Percentiles rank a stretch among this genome's conserved stretches.
These are phyloP conservation scores for Orestias chungarensis DNA, from an alignment of 2,797 vertebrate species.

Conservation along the genomic window DNA sequence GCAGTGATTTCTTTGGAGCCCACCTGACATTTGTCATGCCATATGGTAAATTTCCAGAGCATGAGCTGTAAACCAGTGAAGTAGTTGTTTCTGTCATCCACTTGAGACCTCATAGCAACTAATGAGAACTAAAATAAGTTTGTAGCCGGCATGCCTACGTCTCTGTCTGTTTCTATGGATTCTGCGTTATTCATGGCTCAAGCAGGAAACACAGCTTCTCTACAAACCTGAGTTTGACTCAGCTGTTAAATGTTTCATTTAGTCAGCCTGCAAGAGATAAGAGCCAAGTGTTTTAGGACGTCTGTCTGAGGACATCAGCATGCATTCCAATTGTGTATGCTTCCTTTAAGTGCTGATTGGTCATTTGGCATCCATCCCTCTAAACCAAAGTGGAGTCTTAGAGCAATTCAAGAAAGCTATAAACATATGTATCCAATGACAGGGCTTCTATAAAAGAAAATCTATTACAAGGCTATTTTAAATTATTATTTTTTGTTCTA, in stretches of 20 bases:
- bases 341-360: conserved; percentile 67
- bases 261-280: conserved; percentile 77
- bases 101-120: conserved; percentile 33
- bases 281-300: conserved; percentile 64
- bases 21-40: conserved; percentile 52
- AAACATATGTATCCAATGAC: conserved; percentile 55
- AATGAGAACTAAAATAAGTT: conserved; percentile 20
- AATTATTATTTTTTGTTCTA: conserved; percentile 17
- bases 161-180: conserved; percentile 20
- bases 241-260: conserved; percentile 79
- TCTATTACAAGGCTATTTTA: conserved; percentile 42
- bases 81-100: conserved; percentile 27
- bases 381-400: conserved; percentile 65
- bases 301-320: conserved; percentile 65
- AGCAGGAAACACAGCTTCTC: conserved; percentile 33
- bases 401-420: conserved; percentile 57
- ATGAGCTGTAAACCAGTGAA: conserved; percentile 24
- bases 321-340: conserved; percentile 42
- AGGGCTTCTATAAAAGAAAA: conserved; percentile 21
- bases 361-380: conserved; percentile 63
- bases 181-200: conserved; percentile 41
- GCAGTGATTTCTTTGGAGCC: conserved; percentile 39
- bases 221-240: conserved; percentile 42
- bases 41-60: conserved; percentile 53
- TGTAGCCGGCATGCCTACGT: conserved; percentile 29